Evolutionary conservation across 2,113 vertebrate species (phyloP).

Genomic region (Odontesthes bonariensis): DNA sequence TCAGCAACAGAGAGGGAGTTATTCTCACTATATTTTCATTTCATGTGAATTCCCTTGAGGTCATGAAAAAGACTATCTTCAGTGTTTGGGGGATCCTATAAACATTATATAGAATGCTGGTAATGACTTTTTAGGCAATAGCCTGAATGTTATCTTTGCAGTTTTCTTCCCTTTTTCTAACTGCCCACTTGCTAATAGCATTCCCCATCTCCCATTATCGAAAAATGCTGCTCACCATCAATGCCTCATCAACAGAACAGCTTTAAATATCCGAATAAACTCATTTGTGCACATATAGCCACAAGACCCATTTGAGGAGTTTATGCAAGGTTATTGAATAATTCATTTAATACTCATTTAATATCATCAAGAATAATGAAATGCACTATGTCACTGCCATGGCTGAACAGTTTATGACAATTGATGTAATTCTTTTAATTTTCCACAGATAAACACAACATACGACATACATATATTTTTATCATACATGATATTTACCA

Average conservation of each 20-base stretch:
- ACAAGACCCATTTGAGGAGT: neutral
- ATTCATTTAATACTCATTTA: constrained; percentile 24
- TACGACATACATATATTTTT: neutral
- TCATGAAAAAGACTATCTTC: neutral
- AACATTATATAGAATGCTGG: constrained; percentile 4
- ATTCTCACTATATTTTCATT: too few species aligned
- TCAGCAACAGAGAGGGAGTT: too few species aligned
- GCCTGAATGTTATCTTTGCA: neutral
- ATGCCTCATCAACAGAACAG: constrained; percentile 25
- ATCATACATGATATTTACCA: neutral
- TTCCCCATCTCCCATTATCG: constrained; percentile 16
- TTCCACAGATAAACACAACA: constrained; percentile 7
- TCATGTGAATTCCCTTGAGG: constrained; percentile 5
- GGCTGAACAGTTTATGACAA: constrained; percentile 18
- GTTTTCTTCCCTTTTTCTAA: constrained; percentile 10
- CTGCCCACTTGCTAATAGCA: constrained; percentile 13
- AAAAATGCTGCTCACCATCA: constrained; percentile 1
- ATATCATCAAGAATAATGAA: constrained; percentile 9
- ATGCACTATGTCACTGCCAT: neutral
- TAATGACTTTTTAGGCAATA: constrained; percentile 5
- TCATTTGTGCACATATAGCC: neutral
- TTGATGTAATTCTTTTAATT: constrained; percentile 15
- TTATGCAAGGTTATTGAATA: neutral
- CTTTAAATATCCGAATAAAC: neutral
- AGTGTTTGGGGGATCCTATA: neutral